Evolutionary conservation across 1,140 invertebrate genomes (phyloP), one percentile per base, ranked within the genome.

Genomic region (Hyphantria cunea): DNA sequence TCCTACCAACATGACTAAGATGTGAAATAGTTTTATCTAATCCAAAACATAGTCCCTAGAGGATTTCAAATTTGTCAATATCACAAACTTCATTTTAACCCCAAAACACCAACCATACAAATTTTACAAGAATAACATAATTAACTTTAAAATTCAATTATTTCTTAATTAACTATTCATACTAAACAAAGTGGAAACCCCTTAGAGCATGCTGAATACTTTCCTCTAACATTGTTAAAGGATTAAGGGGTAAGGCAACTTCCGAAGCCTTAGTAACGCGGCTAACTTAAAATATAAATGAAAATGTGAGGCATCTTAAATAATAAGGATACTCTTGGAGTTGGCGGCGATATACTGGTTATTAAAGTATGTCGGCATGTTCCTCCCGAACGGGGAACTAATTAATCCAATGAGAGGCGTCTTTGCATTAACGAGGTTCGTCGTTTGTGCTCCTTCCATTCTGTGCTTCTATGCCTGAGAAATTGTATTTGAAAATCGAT

Each of bases 391-490:
- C 70, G 70, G 70, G 71, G 70, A 79, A 84, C 82, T 84, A 84
- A 88, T 88, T 88, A 86, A 86, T 86, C 82, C 82, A 85, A 86
- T 88, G 76, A 83, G 70, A 73, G 74, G 68, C 67, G 71, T 84
- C 78, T 83, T 82, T 77, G 74, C 76, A 72, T 70, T 84, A 86
- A 85, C 85, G 80, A 86, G 78, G 69, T 71, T 76, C 70, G 82
- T 82, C 80, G 79, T 86, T 85, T 84, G 70, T 68, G 71, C 78
- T 74, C 76, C 66, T 58, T 66, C 66, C 63, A 70, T 73, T 72
- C 64, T 70, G 52, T 71, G 63, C 47, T 69, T 66, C 71, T 64
- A 68, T 25, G 17, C 1, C 17, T 25, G 1, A 77, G 70, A 75
- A 80, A 82, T 80, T 80, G 73, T 72, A 64, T 80, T 71, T 64